These are phyloP conservation scores for Drosophila limbata DNA, from an alignment of 2,888 invertebrate species.

Conservation along the genomic window DNA sequence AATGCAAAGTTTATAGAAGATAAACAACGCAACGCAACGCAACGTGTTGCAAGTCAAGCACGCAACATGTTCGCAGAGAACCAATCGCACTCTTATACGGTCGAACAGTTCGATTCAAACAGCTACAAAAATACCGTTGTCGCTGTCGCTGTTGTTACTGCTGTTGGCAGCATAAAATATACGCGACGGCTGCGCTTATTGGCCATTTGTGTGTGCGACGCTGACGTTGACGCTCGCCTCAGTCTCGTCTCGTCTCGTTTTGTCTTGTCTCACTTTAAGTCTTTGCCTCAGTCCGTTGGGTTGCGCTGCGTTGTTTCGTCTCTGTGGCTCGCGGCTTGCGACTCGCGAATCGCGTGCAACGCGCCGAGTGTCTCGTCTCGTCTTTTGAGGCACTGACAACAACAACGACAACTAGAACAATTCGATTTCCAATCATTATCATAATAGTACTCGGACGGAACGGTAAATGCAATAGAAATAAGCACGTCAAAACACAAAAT, in stretches of 20 bases:
- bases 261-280: conserved; percentile 16
- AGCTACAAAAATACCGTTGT: conserved; percentile 35
- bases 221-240: conserved; percentile 61
- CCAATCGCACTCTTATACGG: conserved; percentile 54
- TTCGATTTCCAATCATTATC: conserved; percentile 15
- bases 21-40: conserved; percentile 23
- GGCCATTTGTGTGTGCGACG: conserved; percentile 79
- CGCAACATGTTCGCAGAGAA: conserved; percentile 55
- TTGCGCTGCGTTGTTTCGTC: not conserved
- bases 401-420: conserved; percentile 8
- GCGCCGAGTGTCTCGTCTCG: conserved; percentile 20
- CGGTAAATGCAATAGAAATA: conserved; percentile 71
- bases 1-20: conserved; percentile 11
- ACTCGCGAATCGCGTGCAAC: conserved; percentile 44
- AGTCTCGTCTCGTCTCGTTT: too few species aligned
- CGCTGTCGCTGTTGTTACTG: conserved; percentile 3
- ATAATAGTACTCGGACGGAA: conserved; percentile 57
- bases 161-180: conserved; percentile 72
- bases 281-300: conserved; percentile 12
- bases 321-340: conserved; percentile 18
- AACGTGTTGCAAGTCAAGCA: not conserved
- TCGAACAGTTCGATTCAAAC: conserved; percentile 17
- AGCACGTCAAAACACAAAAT: conserved; percentile 31
- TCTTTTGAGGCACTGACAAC: conserved; percentile 3
- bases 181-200: conserved; percentile 57